Percentiles rank a stretch among this genome's conserved stretches.
phyloP scores from a whole-genome alignment of 2,113 vertebrate species.

The Erinaceus europaeus region DNA sequence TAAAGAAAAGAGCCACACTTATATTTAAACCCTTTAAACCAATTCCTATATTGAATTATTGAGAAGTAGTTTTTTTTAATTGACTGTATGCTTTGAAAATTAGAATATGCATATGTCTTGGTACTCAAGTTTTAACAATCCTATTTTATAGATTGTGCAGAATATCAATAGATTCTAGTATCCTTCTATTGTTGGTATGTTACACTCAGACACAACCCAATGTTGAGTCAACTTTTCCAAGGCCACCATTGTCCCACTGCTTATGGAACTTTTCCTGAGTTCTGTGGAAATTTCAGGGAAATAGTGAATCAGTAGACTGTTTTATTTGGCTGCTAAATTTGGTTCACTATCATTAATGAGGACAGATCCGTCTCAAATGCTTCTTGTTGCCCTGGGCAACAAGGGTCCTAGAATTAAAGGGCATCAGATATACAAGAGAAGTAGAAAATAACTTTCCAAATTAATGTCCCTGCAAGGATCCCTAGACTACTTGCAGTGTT shows the following conservation, averaged over 20 bases:
- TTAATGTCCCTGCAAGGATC: constrained; percentile 29
- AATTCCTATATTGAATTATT: not conserved
- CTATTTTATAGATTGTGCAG: not conserved
- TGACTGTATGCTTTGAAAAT: not conserved
- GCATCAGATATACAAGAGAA: constrained; percentile 56
- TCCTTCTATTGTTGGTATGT: not conserved
- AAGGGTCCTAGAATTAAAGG: constrained; percentile 56
- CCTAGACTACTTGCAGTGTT: not conserved
- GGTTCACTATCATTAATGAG: constrained; percentile 46
- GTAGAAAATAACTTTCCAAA: constrained; percentile 57
- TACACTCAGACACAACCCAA: not conserved
- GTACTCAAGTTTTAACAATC: not conserved
- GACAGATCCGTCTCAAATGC: constrained; percentile 34
- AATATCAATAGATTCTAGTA: not conserved
- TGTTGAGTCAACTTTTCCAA: constrained; percentile 43
- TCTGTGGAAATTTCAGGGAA: constrained; percentile 27
- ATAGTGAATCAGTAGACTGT: constrained; percentile 51
- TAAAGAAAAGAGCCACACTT: fast-evolving
- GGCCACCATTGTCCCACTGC: constrained; percentile 35
- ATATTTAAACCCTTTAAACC: not conserved
- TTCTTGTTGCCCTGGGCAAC: constrained; percentile 46
- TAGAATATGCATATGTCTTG: not conserved
- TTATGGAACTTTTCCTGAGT: not conserved
- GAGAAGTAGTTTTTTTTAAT: not conserved
- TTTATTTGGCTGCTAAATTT: constrained; percentile 62